phyloP scores from a whole-genome alignment of 1,140 invertebrate species.

The Caenorhabditis briggsae region DNA sequence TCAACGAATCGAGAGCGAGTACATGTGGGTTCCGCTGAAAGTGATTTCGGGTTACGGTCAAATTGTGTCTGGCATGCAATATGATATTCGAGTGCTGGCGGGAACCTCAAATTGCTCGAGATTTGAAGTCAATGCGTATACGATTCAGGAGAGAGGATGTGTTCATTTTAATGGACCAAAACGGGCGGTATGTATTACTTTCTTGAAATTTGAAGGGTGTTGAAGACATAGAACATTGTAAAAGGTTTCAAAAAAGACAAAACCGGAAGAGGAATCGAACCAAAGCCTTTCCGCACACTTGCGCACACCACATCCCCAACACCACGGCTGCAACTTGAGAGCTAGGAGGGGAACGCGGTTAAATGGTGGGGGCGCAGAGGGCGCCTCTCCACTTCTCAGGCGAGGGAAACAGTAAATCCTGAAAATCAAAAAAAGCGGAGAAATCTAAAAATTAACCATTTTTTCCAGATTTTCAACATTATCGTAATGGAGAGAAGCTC shows the following conservation, averaged over 20 bases:
- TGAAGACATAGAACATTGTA: no score
- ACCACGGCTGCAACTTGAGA: no score
- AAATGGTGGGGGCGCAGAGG: no score
- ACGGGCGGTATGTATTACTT: neutral
- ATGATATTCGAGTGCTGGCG: constrained; percentile 5
- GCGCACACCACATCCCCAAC: no score
- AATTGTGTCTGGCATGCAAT: constrained; percentile 35
- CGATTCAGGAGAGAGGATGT: constrained; percentile 36
- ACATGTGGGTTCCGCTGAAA: constrained; percentile 26
- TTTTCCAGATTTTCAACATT: constrained; percentile 37
- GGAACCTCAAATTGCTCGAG: constrained; percentile 50
- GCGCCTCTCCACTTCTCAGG: no score
- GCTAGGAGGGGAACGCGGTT: no score
- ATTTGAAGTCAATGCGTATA: constrained; percentile 35
- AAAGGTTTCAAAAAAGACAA: no score
- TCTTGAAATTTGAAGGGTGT: no score
- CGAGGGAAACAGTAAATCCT: neutral
- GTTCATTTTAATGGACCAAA: constrained; percentile 44
- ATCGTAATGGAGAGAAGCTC: constrained; percentile 35
- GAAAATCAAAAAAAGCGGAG: neutral
- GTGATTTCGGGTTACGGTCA: constrained; percentile 18
- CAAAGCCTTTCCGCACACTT: neutral
- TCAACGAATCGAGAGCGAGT: constrained; percentile 37
- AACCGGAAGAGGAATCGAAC: neutral
- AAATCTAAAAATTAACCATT: neutral